Conservation (phyloP, 2,797 vertebrate genomes). For the Xiphophorus birchmanni region DNA sequence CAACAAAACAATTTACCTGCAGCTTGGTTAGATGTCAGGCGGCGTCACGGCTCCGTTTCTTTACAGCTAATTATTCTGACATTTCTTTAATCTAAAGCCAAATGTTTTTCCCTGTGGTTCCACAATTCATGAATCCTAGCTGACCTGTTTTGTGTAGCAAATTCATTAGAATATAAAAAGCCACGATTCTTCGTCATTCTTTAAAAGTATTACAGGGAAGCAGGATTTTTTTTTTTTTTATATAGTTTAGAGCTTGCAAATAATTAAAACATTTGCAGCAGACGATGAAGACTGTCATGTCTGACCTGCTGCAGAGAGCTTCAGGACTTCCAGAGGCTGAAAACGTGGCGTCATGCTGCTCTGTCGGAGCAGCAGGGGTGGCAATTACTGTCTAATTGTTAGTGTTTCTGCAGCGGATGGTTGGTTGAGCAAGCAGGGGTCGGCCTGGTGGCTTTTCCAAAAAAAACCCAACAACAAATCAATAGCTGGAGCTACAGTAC, state of each 20-base stretch:
- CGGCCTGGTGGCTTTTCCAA: conserved; percentile 5
- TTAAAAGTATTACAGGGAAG: neutral
- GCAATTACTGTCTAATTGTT: conserved; percentile 65
- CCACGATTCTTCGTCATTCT: neutral
- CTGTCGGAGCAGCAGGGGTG: conserved; percentile 5
- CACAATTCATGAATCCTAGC: neutral
- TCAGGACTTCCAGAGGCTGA: conserved; percentile 21
- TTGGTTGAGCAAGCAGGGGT: conserved; percentile 37
- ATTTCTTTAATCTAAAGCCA: neutral
- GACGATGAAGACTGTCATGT: neutral
- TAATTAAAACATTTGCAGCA: neutral
- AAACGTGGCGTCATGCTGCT: neutral
- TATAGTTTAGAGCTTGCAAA: neutral
- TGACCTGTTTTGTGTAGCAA: neutral
- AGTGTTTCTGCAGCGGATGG: conserved; percentile 43
- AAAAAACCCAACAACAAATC: conserved; percentile 20
- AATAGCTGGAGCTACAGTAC: conserved; percentile 25
- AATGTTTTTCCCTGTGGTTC: neutral
- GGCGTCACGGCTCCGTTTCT: neutral
- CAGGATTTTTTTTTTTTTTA: neutral
- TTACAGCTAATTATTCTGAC: neutral
- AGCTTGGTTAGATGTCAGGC: neutral
- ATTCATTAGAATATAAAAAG: neutral
- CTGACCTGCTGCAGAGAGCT: neutral
- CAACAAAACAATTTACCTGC: conserved; percentile 3